Percentiles rank a stretch among this genome's conserved stretches.
These are phyloP conservation scores for Odocoileus hemionus DNA, from an alignment of 2,113 vertebrate species.

Conservation along the genomic window DNA sequence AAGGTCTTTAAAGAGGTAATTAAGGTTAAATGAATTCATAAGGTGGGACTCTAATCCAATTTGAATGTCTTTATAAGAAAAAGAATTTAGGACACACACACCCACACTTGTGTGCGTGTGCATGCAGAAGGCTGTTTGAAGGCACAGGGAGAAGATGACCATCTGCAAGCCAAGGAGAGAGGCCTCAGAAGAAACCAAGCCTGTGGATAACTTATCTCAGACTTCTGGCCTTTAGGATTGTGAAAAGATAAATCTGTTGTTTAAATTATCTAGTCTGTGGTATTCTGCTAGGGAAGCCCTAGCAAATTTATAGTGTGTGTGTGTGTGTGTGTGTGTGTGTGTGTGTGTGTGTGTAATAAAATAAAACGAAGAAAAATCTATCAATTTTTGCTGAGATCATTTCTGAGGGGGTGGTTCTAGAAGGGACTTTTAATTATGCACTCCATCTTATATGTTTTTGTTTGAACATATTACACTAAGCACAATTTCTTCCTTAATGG, in stretches of 20 bases:
- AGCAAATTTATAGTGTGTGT: not conserved
- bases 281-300: not conserved
- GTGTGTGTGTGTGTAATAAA: not conserved
- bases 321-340: not conserved
- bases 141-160: fast-evolving
- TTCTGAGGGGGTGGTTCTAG: not conserved
- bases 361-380: not conserved
- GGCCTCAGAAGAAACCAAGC: not conserved
- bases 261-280: not conserved
- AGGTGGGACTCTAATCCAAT: not conserved
- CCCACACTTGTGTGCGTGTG: fast-evolving
- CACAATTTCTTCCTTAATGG: not conserved
- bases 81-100: not conserved
- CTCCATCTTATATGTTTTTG: not conserved
- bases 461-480: not conserved
- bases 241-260: not conserved
- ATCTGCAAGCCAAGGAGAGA: not conserved
- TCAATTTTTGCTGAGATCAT: not conserved
- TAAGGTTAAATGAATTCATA: not conserved
- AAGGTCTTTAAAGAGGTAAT: not conserved
- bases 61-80: not conserved
- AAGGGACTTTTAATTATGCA: not conserved
- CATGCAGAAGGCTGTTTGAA: not conserved
- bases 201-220: not conserved
- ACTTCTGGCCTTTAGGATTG: not conserved